Percentiles rank a stretch among this genome's conserved stretches.
Evolutionary conservation across 2,888 invertebrate species (phyloP).

Genomic region (Drosophila prolongata): DNA sequence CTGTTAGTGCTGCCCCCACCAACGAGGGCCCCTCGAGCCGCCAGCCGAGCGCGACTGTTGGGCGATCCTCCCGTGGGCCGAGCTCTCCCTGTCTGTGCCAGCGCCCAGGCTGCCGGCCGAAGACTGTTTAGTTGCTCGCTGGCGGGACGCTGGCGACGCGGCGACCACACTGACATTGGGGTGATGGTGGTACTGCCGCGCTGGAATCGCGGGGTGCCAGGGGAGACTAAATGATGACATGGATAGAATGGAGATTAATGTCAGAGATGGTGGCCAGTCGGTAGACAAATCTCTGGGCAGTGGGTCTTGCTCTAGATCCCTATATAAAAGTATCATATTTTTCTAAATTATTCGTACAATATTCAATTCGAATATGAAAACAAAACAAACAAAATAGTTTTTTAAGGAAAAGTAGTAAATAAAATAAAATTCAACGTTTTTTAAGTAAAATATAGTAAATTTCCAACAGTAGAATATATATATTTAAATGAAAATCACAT

Average conservation of each 20-base stretch:
- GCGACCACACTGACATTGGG: conserved; percentile 33
- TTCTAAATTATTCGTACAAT: too few relatives aligned
- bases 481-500: too few relatives aligned
- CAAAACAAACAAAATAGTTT: too few relatives aligned
- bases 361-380: too few relatives aligned
- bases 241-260: conserved; percentile 69
- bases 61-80: conserved; percentile 30
- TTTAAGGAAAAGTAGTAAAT: too few relatives aligned
- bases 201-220: conserved; percentile 46
- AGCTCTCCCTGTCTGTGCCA: conserved; percentile 7
- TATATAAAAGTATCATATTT: too few relatives aligned
- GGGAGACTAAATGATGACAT: conserved; percentile 69
- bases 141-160: conserved; percentile 30
- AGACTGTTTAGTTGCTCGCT: conserved; percentile 37
- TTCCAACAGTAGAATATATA: too few relatives aligned
- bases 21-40: conserved; percentile 39
- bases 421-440: too few relatives aligned
- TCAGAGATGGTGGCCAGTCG: conserved; percentile 65
- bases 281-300: conserved; percentile 7
- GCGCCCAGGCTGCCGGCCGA: conserved; percentile 36
- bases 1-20: conserved; percentile 42
- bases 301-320: neutral
- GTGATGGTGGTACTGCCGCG: conserved; percentile 28
- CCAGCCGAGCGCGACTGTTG: conserved; percentile 33
- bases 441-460: too few relatives aligned